These are phyloP conservation scores for Siniperca scherzeri DNA, from an alignment of 2,797 vertebrate species.

Conservation along the genomic window DNA sequence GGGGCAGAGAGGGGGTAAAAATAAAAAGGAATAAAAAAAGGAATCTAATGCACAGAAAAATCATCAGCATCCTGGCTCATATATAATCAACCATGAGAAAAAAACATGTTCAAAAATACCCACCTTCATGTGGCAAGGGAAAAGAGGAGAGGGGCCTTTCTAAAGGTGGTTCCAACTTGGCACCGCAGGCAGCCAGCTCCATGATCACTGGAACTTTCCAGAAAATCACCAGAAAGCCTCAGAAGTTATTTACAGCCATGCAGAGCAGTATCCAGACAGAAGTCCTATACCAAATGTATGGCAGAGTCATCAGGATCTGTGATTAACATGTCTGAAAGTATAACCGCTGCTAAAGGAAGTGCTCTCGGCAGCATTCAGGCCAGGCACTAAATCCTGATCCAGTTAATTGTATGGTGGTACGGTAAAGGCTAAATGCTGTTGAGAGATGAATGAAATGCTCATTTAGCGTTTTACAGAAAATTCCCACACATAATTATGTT, in stretches of 20 bases:
- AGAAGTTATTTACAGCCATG: slow-evolving; percentile 74
- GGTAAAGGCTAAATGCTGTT: slow-evolving; percentile 64
- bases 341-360: slow-evolving; percentile 71
- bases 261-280: slow-evolving; percentile 68
- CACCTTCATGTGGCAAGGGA: slow-evolving; percentile 51
- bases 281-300: slow-evolving; percentile 71
- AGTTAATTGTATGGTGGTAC: slow-evolving; percentile 81
- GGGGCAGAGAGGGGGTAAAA: slow-evolving; percentile 60
- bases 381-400: slow-evolving; percentile 80
- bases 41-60: slow-evolving; percentile 59
- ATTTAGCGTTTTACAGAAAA: slow-evolving; percentile 73
- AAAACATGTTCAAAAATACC: slow-evolving; percentile 50
- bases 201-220: slow-evolving; percentile 68
- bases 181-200: slow-evolving; percentile 17
- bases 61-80: slow-evolving; percentile 40
- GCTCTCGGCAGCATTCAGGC: slow-evolving; percentile 76
- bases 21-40: slow-evolving; percentile 62
- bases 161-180: slow-evolving; percentile 46
- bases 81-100: slow-evolving; percentile 49
- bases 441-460: slow-evolving; percentile 75
- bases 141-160: slow-evolving; percentile 32
- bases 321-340: slow-evolving; percentile 84
- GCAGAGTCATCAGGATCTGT: slow-evolving; percentile 81
- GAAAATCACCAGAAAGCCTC: slow-evolving; percentile 62
- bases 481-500: slow-evolving; percentile 68